These are phyloP conservation scores for Eonycteris spelaea DNA, from an alignment of 2,113 vertebrate genomes.

Conservation along the genomic window DNA sequence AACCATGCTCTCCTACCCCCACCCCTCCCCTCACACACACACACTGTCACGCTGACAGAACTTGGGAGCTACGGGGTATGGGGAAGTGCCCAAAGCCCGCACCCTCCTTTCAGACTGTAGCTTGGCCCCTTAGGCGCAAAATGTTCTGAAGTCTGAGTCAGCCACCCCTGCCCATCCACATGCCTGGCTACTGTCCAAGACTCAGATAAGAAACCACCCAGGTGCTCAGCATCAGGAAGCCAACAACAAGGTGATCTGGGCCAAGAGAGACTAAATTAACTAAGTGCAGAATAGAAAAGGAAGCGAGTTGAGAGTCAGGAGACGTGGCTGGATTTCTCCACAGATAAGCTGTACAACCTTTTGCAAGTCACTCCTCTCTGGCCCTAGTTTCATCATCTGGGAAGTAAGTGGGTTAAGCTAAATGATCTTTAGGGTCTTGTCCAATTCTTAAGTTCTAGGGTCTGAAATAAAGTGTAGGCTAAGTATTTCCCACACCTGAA, in stretches of 20 bases:
- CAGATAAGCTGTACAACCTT: background rate
- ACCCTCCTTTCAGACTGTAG: conserved; percentile 70
- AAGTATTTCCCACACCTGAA: background rate
- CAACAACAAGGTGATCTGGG: conserved; percentile 50
- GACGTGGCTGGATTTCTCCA: background rate
- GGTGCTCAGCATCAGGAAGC: conserved; percentile 60
- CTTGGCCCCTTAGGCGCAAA: conserved; percentile 74
- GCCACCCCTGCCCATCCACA: conserved; percentile 31
- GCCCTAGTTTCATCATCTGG: background rate
- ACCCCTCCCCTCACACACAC: background rate
- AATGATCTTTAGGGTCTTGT: background rate
- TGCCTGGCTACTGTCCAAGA: conserved; percentile 71
- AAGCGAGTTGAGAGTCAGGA: background rate
- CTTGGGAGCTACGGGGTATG: conserved; percentile 59
- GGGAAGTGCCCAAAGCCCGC: conserved; percentile 51
- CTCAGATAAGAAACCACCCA: conserved; percentile 76
- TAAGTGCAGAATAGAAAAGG: background rate
- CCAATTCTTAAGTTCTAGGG: background rate
- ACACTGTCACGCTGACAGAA: conserved; percentile 69
- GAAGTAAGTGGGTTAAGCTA: background rate
- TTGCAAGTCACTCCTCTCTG: background rate
- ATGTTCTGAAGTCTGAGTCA: conserved; percentile 73
- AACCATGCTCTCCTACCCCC: background rate
- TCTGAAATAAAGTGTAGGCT: background rate
- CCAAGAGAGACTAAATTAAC: conserved; percentile 26